phyloP scores from a whole-genome alignment of 2,113 vertebrate species.

The Ptilorrhoa leucosticta region DNA sequence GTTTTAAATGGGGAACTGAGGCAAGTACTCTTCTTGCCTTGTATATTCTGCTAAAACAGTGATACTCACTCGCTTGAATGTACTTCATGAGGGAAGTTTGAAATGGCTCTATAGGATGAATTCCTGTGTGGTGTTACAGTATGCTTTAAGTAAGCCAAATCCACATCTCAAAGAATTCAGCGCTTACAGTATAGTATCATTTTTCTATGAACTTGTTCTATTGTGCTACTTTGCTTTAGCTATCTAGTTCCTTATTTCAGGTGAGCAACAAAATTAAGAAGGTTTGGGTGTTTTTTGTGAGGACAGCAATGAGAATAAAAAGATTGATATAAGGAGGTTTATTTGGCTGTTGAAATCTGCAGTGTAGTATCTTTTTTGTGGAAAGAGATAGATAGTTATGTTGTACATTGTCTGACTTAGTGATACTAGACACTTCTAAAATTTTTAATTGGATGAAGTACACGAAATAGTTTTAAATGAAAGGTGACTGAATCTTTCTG shows the following conservation, averaged over 20 bases:
- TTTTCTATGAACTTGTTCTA: not conserved
- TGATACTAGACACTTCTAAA: constrained; percentile 45
- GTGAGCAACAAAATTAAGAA: constrained; percentile 43
- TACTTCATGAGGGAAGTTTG: constrained; percentile 57
- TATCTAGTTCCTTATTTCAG: not conserved
- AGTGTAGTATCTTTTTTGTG: constrained; percentile 17
- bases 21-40: constrained; percentile 31
- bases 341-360: not conserved
- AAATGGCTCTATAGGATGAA: not conserved
- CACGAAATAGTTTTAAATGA: constrained; percentile 54
- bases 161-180: constrained; percentile 46
- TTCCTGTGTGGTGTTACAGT: not conserved
- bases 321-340: constrained; percentile 19
- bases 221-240: not conserved
- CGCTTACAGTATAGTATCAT: not conserved
- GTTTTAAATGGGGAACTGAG: constrained; percentile 42
- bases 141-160: constrained; percentile 54
- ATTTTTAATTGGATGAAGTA: constrained; percentile 65
- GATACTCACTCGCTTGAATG: constrained; percentile 41
- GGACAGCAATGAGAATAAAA: constrained; percentile 34
- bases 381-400: constrained; percentile 29
- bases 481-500: constrained; percentile 75
- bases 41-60: constrained; percentile 40
- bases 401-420: constrained; percentile 46
- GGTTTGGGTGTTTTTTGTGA: not conserved